phyloP scores from a whole-genome alignment of 2,113 vertebrate species.

The Orycteropus afer region DNA sequence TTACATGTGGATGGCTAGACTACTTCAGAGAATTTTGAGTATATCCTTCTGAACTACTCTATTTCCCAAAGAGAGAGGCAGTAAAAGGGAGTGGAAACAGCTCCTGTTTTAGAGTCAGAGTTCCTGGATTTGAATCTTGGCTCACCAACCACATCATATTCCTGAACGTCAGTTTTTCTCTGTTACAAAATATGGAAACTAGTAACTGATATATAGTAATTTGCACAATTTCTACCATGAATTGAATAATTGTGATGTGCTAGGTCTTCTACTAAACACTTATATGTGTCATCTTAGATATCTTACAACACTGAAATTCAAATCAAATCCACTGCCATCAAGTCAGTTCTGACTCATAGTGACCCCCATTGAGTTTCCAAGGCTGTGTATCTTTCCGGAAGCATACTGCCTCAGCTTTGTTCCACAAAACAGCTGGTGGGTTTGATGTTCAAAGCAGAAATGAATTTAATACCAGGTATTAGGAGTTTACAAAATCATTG shows the following conservation, averaged over 20 bases:
- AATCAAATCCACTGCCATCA: too few relatives aligned
- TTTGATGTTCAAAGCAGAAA: background rate
- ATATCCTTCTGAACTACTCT: background rate
- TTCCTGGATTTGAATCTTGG: constrained; percentile 10
- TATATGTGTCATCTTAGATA: background rate
- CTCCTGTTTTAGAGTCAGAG: background rate
- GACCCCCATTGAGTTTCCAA: too few relatives aligned
- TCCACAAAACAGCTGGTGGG: too few relatives aligned
- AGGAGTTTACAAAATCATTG: background rate
- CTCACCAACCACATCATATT: background rate
- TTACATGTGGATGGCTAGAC: background rate
- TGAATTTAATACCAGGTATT: constrained; percentile 21
- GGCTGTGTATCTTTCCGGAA: too few relatives aligned
- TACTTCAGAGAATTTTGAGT: background rate
- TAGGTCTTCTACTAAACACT: background rate
- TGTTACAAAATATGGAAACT: constrained; percentile 18
- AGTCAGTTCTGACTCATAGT: too few relatives aligned
- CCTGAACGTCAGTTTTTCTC: background rate
- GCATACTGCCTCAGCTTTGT: too few relatives aligned
- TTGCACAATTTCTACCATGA: background rate
- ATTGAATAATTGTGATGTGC: background rate
- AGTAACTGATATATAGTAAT: background rate
- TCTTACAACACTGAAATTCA: too few relatives aligned
- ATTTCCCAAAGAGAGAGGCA: background rate
- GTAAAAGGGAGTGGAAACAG: background rate